Conservation (phyloP, 2,113 vertebrate species). For the Jacana jacana region DNA sequence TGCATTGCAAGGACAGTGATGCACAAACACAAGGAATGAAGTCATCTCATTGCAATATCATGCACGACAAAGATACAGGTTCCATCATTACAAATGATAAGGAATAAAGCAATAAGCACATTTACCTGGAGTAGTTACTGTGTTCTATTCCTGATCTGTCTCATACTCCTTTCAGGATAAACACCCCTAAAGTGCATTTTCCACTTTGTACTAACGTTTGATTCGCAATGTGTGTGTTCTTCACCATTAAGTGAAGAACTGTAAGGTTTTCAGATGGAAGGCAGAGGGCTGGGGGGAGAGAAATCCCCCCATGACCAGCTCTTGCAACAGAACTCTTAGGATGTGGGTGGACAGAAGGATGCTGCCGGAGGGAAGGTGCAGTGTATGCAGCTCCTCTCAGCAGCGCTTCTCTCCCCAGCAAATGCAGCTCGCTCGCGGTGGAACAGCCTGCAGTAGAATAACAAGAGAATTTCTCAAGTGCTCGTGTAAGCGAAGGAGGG, state of each 20-base stretch:
- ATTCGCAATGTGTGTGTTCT: not conserved
- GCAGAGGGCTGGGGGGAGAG: not conserved
- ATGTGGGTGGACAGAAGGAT: not conserved
- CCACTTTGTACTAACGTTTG: not conserved
- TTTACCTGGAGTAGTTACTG: conserved; percentile 56
- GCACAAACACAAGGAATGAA: conserved; percentile 17
- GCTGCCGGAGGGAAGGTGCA: not conserved
- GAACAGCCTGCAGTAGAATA: conserved; percentile 25
- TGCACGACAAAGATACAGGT: not conserved
- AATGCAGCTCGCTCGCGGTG: not conserved
- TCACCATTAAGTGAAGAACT: not conserved
- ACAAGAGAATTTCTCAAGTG: conserved; percentile 28
- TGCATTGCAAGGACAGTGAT: conserved; percentile 15
- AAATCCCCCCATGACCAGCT: not conserved
- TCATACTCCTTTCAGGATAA: conserved; percentile 20
- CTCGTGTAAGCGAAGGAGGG: conserved; percentile 14
- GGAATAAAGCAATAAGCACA: conserved; percentile 30
- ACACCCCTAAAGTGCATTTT: conserved; percentile 6
- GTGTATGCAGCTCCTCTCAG: conserved; percentile 15
- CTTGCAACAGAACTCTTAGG: not conserved
- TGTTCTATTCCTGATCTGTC: conserved; percentile 22
- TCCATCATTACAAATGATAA: not conserved
- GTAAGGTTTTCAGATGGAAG: not conserved
- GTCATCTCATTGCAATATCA: not conserved
- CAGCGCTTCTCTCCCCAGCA: conserved; percentile 8